Evolutionary conservation across 2,113 vertebrate species (phyloP), one percentile per base, ranked within the genome.

Genomic region (Scolopax mira): DNA sequence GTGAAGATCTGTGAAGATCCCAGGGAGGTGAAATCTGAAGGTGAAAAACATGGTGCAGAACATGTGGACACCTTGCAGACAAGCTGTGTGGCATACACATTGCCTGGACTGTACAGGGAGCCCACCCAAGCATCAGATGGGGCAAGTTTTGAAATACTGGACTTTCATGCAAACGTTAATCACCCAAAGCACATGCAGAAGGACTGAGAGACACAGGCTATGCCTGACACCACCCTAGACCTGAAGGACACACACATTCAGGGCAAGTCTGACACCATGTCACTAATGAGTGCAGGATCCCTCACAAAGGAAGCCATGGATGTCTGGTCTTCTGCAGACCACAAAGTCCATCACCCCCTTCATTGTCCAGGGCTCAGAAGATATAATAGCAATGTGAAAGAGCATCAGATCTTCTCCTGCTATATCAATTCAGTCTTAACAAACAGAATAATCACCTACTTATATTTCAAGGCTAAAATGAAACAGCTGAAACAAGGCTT

Each of bases 21-120:
- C 13, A 12, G 9, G 13, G 16, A 60, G 9, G 27, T 51, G 65
- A 78, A 87, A 78, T 55, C 1, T 55, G 52, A 72, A 44, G 39
- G 48, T 1, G 10, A 37, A 18, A 72, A 27, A 48, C n/a, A 55
- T 2, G 13, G 39, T 37, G 16, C 16, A 46, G 55, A 65, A 65
- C 18, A 25, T 10, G 39, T 37, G 64, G 70, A 48, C 1, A 0
- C 35, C 18, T 37, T 0, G 0, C 27, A 60, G 81, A 42, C 15
- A 35, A 66, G 44, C 18, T 31, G 30, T 18, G 14, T 44, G 35
- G 60, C 23, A 27, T n/a, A 42, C 21, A n/a, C 0, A 0, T 54
- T 27, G 33, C 52, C 58, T n/a, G 16, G 37, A 30, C 73, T 54
- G 27, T n/a, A 37, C 48, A 28, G 41, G 19, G 0, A 2, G 19